Evolutionary conservation across 2,888 invertebrate genomes (phyloP), one percentile per base, ranked within the genome.

Genomic region (Andrena bucephala): DNA sequence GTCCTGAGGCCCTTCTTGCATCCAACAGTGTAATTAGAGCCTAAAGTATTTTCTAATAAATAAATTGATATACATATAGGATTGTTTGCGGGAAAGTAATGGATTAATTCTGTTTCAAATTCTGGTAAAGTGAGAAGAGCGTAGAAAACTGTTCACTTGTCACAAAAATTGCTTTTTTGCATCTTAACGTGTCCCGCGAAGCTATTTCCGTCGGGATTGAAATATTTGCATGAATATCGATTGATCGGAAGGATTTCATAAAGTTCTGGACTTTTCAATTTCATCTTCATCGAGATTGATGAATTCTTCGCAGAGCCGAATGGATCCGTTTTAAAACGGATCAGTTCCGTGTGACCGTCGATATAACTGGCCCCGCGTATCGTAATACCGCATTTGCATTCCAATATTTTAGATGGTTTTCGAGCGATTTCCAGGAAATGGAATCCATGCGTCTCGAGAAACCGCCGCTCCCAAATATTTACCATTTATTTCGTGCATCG

Each of bases 281-380:
- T 77, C 81, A 31, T 77, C 71, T 77, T 68, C 57, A 68, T 31
- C 20, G 77, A 62, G 57, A 77, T 77, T 57, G 77, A 81, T 72
- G 77, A 77, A 62, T 68, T 68, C 67, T 68, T 71, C 68, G 27
- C 57, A 36, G 67, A 67, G 65, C 69, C 8, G 68, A 50, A 33
- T n/a, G 65, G 42, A 60, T 60, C 60, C 73, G 69, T 74, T 74
- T 70, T 60, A 79, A 79, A 75, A 67, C 67, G 50, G 67, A 74
- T 75, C 66, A 71, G 72, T 75, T 80, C 62, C 67, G 29, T 31
- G 31, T 24, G 67, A 31, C 10, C 31, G 36, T 36, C 60, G 52
- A 29, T 24, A 24, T 48, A 27, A 60, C 20, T 16, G 48, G 20
- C n/a, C 36, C 24, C 36, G 10, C 57, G 68, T 72, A 66, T 69